These are phyloP conservation scores for Falcaria lacertinaria DNA, from an alignment of 2,888 invertebrate genomes.

Conservation along the genomic window DNA sequence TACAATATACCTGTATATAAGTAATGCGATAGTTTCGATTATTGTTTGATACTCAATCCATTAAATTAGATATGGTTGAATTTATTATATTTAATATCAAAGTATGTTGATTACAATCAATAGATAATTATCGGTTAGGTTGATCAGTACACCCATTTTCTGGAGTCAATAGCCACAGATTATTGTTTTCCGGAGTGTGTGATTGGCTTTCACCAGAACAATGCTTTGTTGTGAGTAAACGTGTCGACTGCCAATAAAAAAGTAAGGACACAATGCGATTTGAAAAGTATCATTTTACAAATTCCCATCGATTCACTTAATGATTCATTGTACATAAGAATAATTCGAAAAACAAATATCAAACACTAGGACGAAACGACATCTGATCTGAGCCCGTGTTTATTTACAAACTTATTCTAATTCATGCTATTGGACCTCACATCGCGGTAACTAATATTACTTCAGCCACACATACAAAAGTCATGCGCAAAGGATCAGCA, in stretches of 20 bases:
- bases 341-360: not conserved
- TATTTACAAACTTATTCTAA: not conserved
- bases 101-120: too few species aligned
- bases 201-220: constrained; percentile 43
- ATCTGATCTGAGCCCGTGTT: not conserved
- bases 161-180: constrained; percentile 32
- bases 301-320: constrained; percentile 13
- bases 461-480: too few species aligned
- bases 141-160: constrained; percentile 35
- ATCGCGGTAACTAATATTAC: too few species aligned
- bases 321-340: constrained; percentile 1
- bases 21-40: too few species aligned
- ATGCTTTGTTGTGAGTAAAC: constrained; percentile 44
- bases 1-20: too few species aligned
- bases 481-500: too few species aligned
- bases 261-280: constrained; percentile 25
- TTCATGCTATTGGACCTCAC: too few species aligned
- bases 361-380: not conserved
- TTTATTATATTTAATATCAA: too few species aligned
- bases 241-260: constrained; percentile 34
- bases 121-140: not conserved
- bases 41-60: too few species aligned
- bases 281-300: constrained; percentile 15
- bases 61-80: too few species aligned
- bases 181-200: constrained; percentile 41